Percentiles rank a stretch among this genome's conserved stretches.
Evolutionary conservation across 2,888 invertebrate species (phyloP).

Genomic region (Salpingus planirostris): DNA sequence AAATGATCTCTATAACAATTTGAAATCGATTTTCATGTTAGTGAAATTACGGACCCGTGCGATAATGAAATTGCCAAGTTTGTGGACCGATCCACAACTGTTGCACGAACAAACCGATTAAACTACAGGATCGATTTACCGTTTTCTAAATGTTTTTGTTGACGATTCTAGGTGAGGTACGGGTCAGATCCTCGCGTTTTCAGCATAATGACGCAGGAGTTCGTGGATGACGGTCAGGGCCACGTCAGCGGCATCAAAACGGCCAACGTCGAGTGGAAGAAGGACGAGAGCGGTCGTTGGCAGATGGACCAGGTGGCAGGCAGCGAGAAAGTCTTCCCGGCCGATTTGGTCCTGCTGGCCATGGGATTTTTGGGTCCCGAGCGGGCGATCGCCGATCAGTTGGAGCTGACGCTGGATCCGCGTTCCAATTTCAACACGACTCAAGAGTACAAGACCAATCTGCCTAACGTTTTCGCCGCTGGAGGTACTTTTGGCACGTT

Average conservation of each 20-base stretch:
- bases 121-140: too few relatives aligned
- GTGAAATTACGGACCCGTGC: too few relatives aligned
- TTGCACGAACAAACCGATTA: too few relatives aligned
- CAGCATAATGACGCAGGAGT: slow-evolving; percentile 91
- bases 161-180: slow-evolving; percentile 63
- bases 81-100: too few relatives aligned
- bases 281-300: slow-evolving; percentile 87
- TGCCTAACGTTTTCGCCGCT: slow-evolving; percentile 86
- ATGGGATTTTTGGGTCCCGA: slow-evolving; percentile 99
- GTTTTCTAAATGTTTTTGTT: too few relatives aligned
- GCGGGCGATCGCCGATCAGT: slow-evolving; percentile 75
- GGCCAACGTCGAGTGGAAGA: slow-evolving; percentile 88
- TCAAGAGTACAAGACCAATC: slow-evolving; percentile 87
- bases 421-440: slow-evolving; percentile 85
- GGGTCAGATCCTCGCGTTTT: slow-evolving; percentile 91
- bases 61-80: too few relatives aligned
- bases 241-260: slow-evolving; percentile 87
- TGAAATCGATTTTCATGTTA: too few relatives aligned
- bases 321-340: slow-evolving; percentile 68
- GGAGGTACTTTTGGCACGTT: slow-evolving; percentile 61
- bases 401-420: slow-evolving; percentile 71
- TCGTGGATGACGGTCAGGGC: slow-evolving; percentile 81
- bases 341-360: slow-evolving; percentile 88
- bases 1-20: too few relatives aligned
- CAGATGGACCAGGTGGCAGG: slow-evolving; percentile 81